phyloP scores from a whole-genome alignment of 2,113 vertebrate genomes.

The human region DNA sequence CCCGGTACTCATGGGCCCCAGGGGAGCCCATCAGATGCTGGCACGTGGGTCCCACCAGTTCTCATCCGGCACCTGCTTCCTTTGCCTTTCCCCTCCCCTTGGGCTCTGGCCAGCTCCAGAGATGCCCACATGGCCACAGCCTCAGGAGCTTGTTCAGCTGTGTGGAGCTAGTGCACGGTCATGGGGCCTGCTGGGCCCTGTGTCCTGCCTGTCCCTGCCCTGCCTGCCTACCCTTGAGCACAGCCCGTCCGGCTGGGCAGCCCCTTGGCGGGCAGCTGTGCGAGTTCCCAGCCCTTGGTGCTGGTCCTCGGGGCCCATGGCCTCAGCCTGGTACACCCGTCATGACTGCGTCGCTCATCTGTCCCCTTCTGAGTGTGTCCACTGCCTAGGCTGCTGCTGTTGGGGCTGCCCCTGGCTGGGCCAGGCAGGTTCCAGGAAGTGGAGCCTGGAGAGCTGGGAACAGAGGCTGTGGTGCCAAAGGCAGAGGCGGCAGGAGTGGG shows the following conservation, averaged over 20 bases:
- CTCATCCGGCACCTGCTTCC: too few species aligned
- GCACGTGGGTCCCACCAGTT: too few species aligned
- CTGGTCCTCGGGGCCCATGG: not conserved
- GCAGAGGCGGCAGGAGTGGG: too few species aligned
- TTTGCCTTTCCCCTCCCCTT: not conserved
- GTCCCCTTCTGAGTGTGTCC: too few species aligned
- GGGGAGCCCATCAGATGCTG: not conserved
- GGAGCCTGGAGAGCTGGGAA: not conserved
- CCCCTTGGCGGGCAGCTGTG: not conserved
- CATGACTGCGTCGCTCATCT: fast-evolving
- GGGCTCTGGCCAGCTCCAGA: not conserved
- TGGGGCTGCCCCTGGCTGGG: not conserved
- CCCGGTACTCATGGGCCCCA: not conserved
- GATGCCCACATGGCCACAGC: too few species aligned
- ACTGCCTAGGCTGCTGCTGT: not conserved
- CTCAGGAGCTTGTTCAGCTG: not conserved
- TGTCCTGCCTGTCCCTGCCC: not conserved
- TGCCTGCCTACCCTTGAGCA: not conserved
- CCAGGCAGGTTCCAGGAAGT: not conserved
- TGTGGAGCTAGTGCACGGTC: too few species aligned
- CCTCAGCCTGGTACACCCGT: not conserved
- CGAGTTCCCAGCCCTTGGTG: not conserved
- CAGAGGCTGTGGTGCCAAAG: too few species aligned
- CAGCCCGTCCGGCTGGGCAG: too few species aligned
- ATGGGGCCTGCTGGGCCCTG: not conserved